Conservation (phyloP, 2,113 vertebrate genomes). For the Thunnus maccoyii region DNA sequence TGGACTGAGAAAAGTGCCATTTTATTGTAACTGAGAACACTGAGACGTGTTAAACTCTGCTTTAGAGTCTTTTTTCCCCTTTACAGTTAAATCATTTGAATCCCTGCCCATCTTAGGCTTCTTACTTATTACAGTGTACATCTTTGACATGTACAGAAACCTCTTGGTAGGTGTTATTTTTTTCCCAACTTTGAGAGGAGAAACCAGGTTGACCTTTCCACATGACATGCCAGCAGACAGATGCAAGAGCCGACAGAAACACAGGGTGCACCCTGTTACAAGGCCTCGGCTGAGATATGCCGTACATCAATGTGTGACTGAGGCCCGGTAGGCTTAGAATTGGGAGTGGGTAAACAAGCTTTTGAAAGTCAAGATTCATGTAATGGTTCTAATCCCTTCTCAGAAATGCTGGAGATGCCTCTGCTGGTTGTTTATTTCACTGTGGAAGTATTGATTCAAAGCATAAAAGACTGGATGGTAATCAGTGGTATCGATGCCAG, state of each 20-base stretch:
- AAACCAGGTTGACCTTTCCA: conserved; percentile 81
- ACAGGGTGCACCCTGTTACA: conserved; percentile 49
- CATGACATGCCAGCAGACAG: conserved; percentile 71
- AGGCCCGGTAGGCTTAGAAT: conserved; percentile 32
- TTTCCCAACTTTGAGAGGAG: conserved; percentile 40
- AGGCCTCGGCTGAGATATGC: conserved; percentile 46
- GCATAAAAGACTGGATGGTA: conserved; percentile 52
- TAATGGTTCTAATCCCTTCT: conserved; percentile 56
- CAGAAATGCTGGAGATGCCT: conserved; percentile 46
- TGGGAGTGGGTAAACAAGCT: conserved; percentile 49
- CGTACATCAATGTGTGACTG: conserved; percentile 52
- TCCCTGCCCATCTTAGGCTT: conserved; percentile 24
- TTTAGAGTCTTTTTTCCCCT: background rate
- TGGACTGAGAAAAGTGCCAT: background rate
- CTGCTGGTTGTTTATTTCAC: conserved; percentile 44
- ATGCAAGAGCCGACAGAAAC: conserved; percentile 72
- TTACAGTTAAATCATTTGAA: conserved; percentile 42
- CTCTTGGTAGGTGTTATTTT: conserved; percentile 56
- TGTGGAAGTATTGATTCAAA: conserved; percentile 64
- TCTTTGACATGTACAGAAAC: conserved; percentile 60
- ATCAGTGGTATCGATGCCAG: conserved; percentile 55
- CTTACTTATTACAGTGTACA: conserved; percentile 42
- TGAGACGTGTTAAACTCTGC: background rate
- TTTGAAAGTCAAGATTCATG: conserved; percentile 66
- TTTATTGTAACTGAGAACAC: background rate